Evolutionary conservation across 2,888 invertebrate species (phyloP).

Genomic region (Chrysodeixis includens): DNA sequence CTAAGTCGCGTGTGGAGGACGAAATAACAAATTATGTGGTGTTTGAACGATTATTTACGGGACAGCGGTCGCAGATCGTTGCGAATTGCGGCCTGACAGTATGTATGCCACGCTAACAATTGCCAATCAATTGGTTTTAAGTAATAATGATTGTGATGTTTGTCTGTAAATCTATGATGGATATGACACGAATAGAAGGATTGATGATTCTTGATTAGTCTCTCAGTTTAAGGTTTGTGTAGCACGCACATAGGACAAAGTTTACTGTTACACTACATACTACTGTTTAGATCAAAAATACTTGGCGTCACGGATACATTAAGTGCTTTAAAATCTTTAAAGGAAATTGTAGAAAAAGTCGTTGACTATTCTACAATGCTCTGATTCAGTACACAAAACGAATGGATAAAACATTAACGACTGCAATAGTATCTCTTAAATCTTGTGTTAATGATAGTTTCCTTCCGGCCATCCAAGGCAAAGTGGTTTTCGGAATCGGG

Average conservation of each 20-base stretch:
- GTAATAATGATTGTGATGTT: neutral
- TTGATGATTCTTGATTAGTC: neutral
- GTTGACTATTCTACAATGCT: neutral
- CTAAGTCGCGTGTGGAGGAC: constrained; percentile 35
- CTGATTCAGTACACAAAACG: neutral
- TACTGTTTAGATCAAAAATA: too few relatives aligned
- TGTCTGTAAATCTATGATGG: constrained; percentile 1
- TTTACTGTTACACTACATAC: too few relatives aligned
- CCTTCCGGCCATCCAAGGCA: neutral
- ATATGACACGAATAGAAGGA: neutral
- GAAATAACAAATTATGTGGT: constrained; percentile 35
- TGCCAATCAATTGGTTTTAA: constrained; percentile 15
- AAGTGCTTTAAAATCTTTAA: too few relatives aligned
- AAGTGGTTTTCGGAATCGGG: neutral
- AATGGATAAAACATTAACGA: neutral
- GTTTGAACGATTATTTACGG: constrained; percentile 12
- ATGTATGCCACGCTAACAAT: constrained; percentile 10
- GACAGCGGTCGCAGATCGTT: constrained; percentile 20
- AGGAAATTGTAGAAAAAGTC: neutral
- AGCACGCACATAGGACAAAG: too few relatives aligned
- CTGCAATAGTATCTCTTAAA: neutral
- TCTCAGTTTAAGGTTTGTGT: too few relatives aligned
- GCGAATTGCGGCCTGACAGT: constrained; percentile 4
- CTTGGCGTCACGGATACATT: too few relatives aligned
- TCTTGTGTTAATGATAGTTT: constrained; percentile 2